phyloP scores from a whole-genome alignment of 2,888 invertebrate genomes.

The Tiphia femorata region DNA sequence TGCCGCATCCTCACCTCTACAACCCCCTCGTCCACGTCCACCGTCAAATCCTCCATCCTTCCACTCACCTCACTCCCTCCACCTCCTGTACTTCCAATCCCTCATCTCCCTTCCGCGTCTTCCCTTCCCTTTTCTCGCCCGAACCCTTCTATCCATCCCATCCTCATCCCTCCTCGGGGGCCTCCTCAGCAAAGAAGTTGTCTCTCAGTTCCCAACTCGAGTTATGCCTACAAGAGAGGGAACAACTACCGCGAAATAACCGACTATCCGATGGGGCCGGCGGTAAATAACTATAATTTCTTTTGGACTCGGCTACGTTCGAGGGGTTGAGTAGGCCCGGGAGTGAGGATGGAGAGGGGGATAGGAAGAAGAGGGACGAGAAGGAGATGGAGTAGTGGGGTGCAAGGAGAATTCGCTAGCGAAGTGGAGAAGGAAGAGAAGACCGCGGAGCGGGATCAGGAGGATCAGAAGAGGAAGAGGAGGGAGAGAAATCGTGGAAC shows the following conservation, averaged over 20 bases:
- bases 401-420: too few relatives aligned
- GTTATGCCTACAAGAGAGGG: constrained; percentile 47
- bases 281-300: constrained; percentile 68
- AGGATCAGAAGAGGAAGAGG: constrained; percentile 3
- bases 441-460: neutral
- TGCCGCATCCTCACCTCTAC: constrained; percentile 25
- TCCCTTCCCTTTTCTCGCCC: neutral
- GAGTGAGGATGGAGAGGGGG: constrained; percentile 23
- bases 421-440: constrained; percentile 6
- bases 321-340: constrained; percentile 46
- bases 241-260: constrained; percentile 64
- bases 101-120: constrained; percentile 12
- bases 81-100: neutral
- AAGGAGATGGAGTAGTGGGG: constrained; percentile 3
- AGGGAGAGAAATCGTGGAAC: too few relatives aligned
- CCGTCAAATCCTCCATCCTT: neutral
- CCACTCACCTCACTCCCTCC: constrained; percentile 5
- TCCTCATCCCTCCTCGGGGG: constrained; percentile 16
- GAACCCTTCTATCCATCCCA: constrained; percentile 10
- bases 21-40: constrained; percentile 12
- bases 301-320: constrained; percentile 51
- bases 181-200: constrained; percentile 43
- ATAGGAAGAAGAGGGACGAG: constrained; percentile 16
- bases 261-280: constrained; percentile 59
- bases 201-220: constrained; percentile 46